Conservation (phyloP, 2,888 invertebrate genomes). For the Teleiodes luculella region DNA sequence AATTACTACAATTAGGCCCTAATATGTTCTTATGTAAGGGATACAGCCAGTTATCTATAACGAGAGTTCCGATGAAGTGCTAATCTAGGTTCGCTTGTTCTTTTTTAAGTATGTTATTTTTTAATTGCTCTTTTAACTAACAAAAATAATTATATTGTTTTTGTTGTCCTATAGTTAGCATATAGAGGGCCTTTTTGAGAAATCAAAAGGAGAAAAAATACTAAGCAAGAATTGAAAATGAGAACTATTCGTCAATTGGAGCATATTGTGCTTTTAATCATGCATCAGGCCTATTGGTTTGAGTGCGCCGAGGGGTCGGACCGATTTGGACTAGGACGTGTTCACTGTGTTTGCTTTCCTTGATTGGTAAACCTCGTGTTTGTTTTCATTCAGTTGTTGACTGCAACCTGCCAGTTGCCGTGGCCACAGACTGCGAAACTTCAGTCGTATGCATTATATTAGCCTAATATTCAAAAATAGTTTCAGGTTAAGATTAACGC, state of each 20-base stretch:
- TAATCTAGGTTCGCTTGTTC: neutral
- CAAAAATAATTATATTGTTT: too few relatives aligned
- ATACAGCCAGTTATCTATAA: constrained; percentile 1
- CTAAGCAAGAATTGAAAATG: neutral
- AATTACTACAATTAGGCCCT: constrained; percentile 10
- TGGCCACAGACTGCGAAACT: neutral
- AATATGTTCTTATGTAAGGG: constrained; percentile 9
- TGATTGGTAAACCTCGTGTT: constrained; percentile 3
- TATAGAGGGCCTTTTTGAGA: too few relatives aligned
- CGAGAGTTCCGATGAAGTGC: neutral
- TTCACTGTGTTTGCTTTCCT: neutral
- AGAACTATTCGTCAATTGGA: too few relatives aligned
- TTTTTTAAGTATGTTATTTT: neutral
- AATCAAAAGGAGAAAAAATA: too few relatives aligned
- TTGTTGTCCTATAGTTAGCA: too few relatives aligned
- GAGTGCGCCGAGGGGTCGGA: neutral
- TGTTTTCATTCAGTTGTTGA: constrained; percentile 6
- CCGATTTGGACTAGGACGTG: constrained; percentile 1
- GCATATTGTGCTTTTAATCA: neutral
- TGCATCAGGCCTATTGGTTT: neutral
- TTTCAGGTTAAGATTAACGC: too few relatives aligned
- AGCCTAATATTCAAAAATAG: neutral
- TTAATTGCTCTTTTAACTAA: too few relatives aligned
- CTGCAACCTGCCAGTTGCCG: neutral
- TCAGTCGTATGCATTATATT: neutral